A percentile compares a stretch with the other conserved stretches of the same genome.
Evolutionary conservation across 2,797 vertebrate species (phyloP).

Genomic region (Hemitrygon akajei): DNA sequence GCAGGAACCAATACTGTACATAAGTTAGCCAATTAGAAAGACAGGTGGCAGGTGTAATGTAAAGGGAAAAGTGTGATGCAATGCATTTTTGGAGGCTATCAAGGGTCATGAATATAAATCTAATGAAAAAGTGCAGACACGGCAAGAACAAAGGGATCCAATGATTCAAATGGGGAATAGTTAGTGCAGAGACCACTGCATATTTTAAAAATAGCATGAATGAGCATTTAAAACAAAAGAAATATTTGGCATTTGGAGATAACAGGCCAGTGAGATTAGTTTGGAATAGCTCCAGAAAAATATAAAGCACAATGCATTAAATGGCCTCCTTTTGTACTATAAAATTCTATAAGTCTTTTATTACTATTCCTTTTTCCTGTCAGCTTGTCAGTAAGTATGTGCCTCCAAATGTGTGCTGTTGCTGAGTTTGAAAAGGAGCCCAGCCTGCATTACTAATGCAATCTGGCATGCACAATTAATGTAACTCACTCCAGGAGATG

Average conservation of each 20-base stretch:
- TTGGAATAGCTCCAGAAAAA: slow-evolving; percentile 3
- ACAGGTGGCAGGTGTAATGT: slow-evolving; percentile 3
- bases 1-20: not conserved
- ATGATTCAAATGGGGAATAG: not conserved
- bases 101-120: not conserved
- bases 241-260: not conserved
- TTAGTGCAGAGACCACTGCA: not conserved
- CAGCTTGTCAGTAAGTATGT: not conserved
- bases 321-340: slow-evolving; percentile 5
- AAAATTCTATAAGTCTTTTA: slow-evolving; percentile 17
- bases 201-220: slow-evolving; percentile 9
- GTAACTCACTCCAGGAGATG: not conserved
- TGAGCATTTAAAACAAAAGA: not conserved
- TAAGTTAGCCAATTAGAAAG: not conserved
- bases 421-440: not conserved
- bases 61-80: not conserved
- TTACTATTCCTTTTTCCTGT: not conserved
- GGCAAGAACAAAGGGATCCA: not conserved
- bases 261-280: slow-evolving; percentile 10
- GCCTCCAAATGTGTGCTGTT: not conserved
- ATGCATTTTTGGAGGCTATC: not conserved
- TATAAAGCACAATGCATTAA: not conserved
- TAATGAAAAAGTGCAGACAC: not conserved
- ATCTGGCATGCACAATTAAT: slow-evolving; percentile 3
- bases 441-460: not conserved